Base-by-base conservation (phyloP, 2,113 vertebrate genomes). In the Columba janthina region DNA sequence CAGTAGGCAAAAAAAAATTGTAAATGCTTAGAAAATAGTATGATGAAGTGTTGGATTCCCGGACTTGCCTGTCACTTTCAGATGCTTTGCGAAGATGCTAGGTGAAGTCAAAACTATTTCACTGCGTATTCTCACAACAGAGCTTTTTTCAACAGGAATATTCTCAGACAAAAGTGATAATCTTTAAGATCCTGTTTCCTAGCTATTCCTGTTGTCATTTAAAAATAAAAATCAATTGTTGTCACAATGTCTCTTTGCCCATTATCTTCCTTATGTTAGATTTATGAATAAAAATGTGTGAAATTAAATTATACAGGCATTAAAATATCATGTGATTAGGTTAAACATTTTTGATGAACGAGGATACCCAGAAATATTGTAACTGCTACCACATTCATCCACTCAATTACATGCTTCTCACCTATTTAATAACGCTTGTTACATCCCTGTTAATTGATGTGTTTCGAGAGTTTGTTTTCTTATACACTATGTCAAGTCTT, bases 401-500 rank as follows among this genome's bases (percentile, higher is more conserved):
- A 6, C 69, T 95, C 93, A 95, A 91, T 97, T 96, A 96, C 87
- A 96, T 69, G 93, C 91, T 94, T 96, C 90, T 96, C 94, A 96
- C 90, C 92, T 95, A 85, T 97, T 96, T 95, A 94, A 91, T 82
- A 96, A 96, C 87, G 84, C 86, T 92, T 91, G 69, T 96, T 95
- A 94, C 56, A 88, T 28, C 74, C 66, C 42, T 93, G 72, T 86
- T 97, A 97, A 97, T 95, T 97, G 90, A 96, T 90, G 62, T 54
- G 74, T 88, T 96, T 96, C 25, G 0, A 25, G 12, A 96, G 85
- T 95, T 97, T 97, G 95, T 97, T 97, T 97, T 95, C 93, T 95
- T 95, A 94, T 48, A 76, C 50, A 53, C 54, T 79, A 80, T 36
- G 66, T 36, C 58, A 88, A 93, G 91, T 82, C 69, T 94, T 85